A percentile compares a stretch with the other conserved stretches of the same genome.
phyloP scores from a whole-genome alignment of 2,888 invertebrate species.

The Idaea biselata region DNA sequence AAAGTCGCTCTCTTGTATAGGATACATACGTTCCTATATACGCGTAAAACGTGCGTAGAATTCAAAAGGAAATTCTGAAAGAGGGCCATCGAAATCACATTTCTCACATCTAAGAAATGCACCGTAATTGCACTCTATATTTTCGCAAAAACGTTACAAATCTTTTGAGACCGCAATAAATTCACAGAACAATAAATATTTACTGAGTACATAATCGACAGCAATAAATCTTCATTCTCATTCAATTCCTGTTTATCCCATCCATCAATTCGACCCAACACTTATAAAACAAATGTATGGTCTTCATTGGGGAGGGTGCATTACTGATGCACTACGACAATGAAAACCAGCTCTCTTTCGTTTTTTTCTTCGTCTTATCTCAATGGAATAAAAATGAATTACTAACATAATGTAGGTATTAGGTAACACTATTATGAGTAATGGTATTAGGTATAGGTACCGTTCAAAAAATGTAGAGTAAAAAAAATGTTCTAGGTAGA shows the following conservation, averaged over 20 bases:
- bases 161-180: slow-evolving; percentile 17
- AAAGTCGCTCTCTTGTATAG: too few relatives aligned
- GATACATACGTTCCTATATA: too few relatives aligned
- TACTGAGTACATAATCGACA: slow-evolving; percentile 28
- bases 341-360: slow-evolving; percentile 43
- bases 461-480: too few relatives aligned
- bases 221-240: slow-evolving; percentile 62
- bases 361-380: slow-evolving; percentile 43
- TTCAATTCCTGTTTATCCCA: slow-evolving; percentile 54
- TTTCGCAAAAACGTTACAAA: slow-evolving; percentile 8
- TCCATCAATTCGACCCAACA: slow-evolving; percentile 53
- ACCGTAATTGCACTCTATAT: slow-evolving; percentile 6
- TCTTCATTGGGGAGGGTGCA: slow-evolving; percentile 62
- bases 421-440: too few relatives aligned
- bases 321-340: slow-evolving; percentile 54
- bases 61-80: too few relatives aligned
- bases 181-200: slow-evolving; percentile 29
- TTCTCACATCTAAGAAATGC: slow-evolving; percentile 8
- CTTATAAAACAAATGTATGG: slow-evolving; percentile 51
- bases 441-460: too few relatives aligned
- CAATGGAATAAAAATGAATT: too few relatives aligned
- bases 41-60: too few relatives aligned
- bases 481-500: too few relatives aligned
- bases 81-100: neutral
- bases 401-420: too few relatives aligned